A percentile compares a stretch with the other conserved stretches of the same genome.
These are phyloP conservation scores for Parnassius mnemosyne DNA, from an alignment of 2,888 invertebrate species.

Conservation along the genomic window DNA sequence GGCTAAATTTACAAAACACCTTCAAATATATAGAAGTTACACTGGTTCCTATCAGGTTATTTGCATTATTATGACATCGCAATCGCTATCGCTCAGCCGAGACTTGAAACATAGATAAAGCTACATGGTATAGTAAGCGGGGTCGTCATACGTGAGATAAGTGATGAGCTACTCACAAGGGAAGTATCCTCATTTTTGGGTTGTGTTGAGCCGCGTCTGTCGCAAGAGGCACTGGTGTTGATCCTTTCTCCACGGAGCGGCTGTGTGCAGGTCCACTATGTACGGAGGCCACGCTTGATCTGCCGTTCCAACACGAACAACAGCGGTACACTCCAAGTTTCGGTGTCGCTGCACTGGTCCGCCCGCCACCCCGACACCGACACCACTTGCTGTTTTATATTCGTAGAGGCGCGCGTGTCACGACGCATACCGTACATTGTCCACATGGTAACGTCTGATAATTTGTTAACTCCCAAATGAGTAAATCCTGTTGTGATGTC, in stretches of 20 bases:
- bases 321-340: slow-evolving; percentile 48
- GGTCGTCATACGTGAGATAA: slow-evolving; percentile 16
- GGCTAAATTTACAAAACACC: neutral
- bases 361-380: slow-evolving; percentile 44
- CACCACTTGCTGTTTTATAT: slow-evolving; percentile 58
- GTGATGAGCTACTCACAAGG: slow-evolving; percentile 55
- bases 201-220: slow-evolving; percentile 38
- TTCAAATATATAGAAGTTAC: slow-evolving; percentile 3
- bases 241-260: slow-evolving; percentile 63
- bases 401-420: slow-evolving; percentile 46
- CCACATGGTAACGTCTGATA: slow-evolving; percentile 42
- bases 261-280: slow-evolving; percentile 65
- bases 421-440: slow-evolving; percentile 49
- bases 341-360: slow-evolving; percentile 40
- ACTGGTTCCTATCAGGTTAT: slow-evolving; percentile 15
- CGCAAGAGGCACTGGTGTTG: slow-evolving; percentile 52
- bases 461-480: slow-evolving; percentile 39
- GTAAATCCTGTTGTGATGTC: slow-evolving; percentile 46
- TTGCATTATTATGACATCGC: slow-evolving; percentile 46
- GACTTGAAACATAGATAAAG: slow-evolving; percentile 18
- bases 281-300: slow-evolving; percentile 69
- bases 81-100: slow-evolving; percentile 66
- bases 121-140: slow-evolving; percentile 16
- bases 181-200: slow-evolving; percentile 66
- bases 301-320: slow-evolving; percentile 53